Percentiles rank a stretch among this genome's conserved stretches.
Conservation (phyloP, 2,888 invertebrate genomes). For the Thymelicus lineola region DNA sequence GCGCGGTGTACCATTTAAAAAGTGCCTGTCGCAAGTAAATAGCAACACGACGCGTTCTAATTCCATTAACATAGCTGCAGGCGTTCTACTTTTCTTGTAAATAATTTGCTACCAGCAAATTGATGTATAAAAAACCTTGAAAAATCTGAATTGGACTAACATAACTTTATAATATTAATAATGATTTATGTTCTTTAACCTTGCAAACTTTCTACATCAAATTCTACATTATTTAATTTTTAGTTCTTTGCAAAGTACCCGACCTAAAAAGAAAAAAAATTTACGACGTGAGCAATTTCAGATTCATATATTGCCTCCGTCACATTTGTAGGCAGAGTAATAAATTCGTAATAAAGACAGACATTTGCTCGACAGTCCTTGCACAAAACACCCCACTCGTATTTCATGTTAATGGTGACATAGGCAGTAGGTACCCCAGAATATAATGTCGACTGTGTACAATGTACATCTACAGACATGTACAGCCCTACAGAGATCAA, state of each 20-base stretch:
- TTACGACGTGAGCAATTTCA: slow-evolving; percentile 70
- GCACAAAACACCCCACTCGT: slow-evolving; percentile 44
- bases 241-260: too few relatives aligned
- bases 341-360: slow-evolving; percentile 73
- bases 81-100: slow-evolving; percentile 53
- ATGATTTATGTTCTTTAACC: too few relatives aligned
- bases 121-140: slow-evolving; percentile 40
- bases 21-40: slow-evolving; percentile 59
- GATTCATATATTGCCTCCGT: slow-evolving; percentile 60
- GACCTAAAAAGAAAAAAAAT: slow-evolving; percentile 46
- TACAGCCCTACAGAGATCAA: slow-evolving; percentile 17
- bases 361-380: slow-evolving; percentile 52
- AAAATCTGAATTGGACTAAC: neutral
- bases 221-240: too few relatives aligned
- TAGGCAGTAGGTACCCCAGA: slow-evolving; percentile 7
- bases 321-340: slow-evolving; percentile 56
- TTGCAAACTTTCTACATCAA: too few relatives aligned
- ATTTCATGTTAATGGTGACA: slow-evolving; percentile 46
- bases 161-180: too few relatives aligned
- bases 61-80: slow-evolving; percentile 56
- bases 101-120: slow-evolving; percentile 44
- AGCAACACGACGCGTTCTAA: slow-evolving; percentile 48
- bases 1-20: slow-evolving; percentile 14
- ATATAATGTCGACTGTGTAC: slow-evolving; percentile 21
- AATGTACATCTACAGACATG: slow-evolving; percentile 17